These are phyloP conservation scores for Spialia ferax DNA, from an alignment of 2,888 invertebrate species.

Conservation along the genomic window DNA sequence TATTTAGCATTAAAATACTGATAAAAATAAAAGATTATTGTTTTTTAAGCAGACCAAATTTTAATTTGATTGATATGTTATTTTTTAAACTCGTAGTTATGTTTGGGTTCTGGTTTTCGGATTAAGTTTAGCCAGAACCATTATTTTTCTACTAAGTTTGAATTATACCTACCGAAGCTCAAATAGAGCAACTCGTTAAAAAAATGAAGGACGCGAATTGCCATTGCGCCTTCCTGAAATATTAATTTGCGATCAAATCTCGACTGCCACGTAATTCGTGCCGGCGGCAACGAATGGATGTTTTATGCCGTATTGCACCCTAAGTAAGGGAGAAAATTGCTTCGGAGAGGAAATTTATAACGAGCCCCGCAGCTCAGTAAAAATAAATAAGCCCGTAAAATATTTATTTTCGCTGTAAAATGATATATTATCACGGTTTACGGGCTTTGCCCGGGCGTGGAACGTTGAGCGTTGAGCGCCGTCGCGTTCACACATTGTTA, in stretches of 20 bases:
- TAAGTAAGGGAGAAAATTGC: conserved; percentile 60
- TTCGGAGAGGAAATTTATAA: conserved; percentile 60
- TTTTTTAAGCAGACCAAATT: neutral
- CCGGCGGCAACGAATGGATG: conserved; percentile 42
- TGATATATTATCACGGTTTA: conserved; percentile 33
- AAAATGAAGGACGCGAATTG: conserved; percentile 46
- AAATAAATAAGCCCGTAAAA: conserved; percentile 36
- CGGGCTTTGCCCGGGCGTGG: conserved; percentile 1
- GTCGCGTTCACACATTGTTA: conserved; percentile 8
- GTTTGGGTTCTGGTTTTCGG: too few relatives aligned
- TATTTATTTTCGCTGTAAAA: conserved; percentile 38
- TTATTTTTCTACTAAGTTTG: neutral
- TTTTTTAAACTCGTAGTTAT: neutral
- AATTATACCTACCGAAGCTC: neutral
- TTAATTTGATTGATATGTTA: neutral
- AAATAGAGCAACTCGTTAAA: conserved; percentile 4
- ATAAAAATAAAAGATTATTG: too few relatives aligned
- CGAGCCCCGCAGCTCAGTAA: conserved; percentile 40
- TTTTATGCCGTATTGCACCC: conserved; percentile 51
- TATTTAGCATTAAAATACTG: too few relatives aligned
- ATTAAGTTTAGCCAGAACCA: neutral
- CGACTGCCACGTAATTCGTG: conserved; percentile 45
- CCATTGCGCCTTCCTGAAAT: conserved; percentile 46
- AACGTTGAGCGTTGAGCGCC: conserved; percentile 10
- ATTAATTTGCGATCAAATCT: conserved; percentile 53